phyloP scores from a whole-genome alignment of 1,140 invertebrate genomes.

The Potamilus streckersoni region DNA sequence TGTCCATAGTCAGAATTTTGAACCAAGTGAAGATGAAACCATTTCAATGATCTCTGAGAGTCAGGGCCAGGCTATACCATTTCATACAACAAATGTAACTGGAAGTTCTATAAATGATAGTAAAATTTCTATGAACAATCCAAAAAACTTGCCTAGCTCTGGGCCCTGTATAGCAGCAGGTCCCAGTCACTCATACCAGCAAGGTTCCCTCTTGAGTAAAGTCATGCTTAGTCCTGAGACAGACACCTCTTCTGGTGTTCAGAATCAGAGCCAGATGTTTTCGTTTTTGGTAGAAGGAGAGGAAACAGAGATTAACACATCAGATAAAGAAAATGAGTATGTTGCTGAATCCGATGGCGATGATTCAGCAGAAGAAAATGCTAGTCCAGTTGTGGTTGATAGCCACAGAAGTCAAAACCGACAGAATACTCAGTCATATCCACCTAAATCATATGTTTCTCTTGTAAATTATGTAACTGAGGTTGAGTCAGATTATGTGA shows the following conservation, averaged over 20 bases:
- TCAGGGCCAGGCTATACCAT: background rate
- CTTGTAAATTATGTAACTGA: too few relatives aligned
- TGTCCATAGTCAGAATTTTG: slow-evolving; percentile 36
- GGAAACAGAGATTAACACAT: slow-evolving; percentile 45
- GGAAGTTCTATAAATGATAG: slow-evolving; percentile 1
- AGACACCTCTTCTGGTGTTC: slow-evolving; percentile 42
- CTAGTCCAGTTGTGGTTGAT: too few relatives aligned
- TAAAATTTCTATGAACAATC: slow-evolving; percentile 7
- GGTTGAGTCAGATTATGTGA: too few relatives aligned
- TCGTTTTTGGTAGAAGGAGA: slow-evolving; percentile 41
- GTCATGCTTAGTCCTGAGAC: slow-evolving; percentile 45
- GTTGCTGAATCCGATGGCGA: slow-evolving; percentile 12
- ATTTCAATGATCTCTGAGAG: slow-evolving; percentile 2
- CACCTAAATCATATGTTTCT: too few relatives aligned
- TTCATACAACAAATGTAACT: background rate
- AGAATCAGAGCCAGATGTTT: slow-evolving; percentile 25
- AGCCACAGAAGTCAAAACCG: too few relatives aligned
- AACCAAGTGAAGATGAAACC: slow-evolving; percentile 5
- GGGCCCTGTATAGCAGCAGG: slow-evolving; percentile 19
- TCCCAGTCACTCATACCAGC: slow-evolving; percentile 7
- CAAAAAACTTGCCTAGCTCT: slow-evolving; percentile 27
- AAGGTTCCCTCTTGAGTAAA: slow-evolving; percentile 43
- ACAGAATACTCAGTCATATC: too few relatives aligned
- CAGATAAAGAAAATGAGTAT: slow-evolving; percentile 60
- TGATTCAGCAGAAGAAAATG: background rate